phyloP scores from a whole-genome alignment of 2,797 vertebrate genomes.

The Pantherophis alleghaniensis region DNA sequence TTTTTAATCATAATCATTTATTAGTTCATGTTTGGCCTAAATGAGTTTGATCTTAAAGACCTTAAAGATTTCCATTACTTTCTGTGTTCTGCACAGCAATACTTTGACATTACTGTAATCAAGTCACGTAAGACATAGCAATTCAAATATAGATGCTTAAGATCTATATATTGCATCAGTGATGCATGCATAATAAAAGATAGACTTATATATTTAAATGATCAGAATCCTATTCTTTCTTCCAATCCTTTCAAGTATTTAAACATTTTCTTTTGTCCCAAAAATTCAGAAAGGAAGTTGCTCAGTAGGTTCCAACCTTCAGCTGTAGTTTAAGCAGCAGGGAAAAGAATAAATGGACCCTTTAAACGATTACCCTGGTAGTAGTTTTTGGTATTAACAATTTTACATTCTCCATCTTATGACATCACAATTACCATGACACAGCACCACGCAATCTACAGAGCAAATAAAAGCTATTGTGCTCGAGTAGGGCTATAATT shows the following conservation, averaged over 20 bases:
- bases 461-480: constrained; percentile 27
- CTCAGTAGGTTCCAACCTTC: not conserved
- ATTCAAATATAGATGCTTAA: not conserved
- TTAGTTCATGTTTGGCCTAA: not conserved
- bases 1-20: not conserved
- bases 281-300: not conserved
- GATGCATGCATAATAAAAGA: not conserved
- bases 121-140: not conserved
- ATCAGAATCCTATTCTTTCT: not conserved
- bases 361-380: not conserved
- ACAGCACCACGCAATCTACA: constrained; percentile 5
- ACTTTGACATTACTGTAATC: not conserved
- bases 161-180: not conserved
- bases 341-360: not conserved
- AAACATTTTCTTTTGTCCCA: not conserved
- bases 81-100: not conserved
- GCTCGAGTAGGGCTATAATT: constrained; percentile 37
- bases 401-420: constrained; percentile 18
- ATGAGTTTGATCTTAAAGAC: not conserved
- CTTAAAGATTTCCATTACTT: not conserved
- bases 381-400: not conserved
- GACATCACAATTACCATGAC: constrained; percentile 30
- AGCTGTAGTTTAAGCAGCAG: not conserved
- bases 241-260: not conserved
- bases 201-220: not conserved